Conservation (phyloP, 2,797 vertebrate species). For the Ptychadena robeensis region DNA sequence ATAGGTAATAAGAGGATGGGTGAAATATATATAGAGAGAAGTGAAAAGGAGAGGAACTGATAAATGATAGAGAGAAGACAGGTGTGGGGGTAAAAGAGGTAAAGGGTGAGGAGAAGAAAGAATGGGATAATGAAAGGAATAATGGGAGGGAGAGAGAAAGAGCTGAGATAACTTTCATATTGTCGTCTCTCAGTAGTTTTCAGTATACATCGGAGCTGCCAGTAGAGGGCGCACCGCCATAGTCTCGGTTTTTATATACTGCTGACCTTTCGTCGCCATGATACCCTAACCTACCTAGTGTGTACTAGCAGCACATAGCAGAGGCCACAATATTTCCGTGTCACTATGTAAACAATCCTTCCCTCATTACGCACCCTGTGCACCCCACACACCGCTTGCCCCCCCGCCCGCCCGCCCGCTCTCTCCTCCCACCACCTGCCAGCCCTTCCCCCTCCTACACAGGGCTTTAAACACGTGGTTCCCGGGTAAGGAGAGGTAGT, state of each 20-base stretch:
- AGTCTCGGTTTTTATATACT: not conserved
- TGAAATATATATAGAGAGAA: too few relatives aligned
- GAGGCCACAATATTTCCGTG: not conserved
- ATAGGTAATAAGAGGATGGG: too few relatives aligned
- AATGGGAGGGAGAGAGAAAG: too few relatives aligned
- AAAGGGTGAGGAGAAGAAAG: too few relatives aligned
- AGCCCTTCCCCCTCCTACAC: not conserved
- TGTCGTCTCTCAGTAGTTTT: too few relatives aligned
- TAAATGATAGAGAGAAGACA: too few relatives aligned
- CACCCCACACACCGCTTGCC: too few relatives aligned
- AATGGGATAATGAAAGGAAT: too few relatives aligned
- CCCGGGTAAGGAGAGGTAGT: constrained; percentile 42
- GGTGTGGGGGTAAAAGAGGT: too few relatives aligned
- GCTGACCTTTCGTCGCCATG: constrained; percentile 25
- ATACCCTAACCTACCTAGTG: not conserved
- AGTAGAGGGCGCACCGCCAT: not conserved
- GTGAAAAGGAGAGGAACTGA: too few relatives aligned
- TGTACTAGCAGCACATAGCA: not conserved
- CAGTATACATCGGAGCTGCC: not conserved
- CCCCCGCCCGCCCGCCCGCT: too few relatives aligned
- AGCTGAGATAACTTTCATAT: not conserved
- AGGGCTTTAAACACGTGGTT: constrained; percentile 36
- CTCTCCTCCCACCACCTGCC: not conserved
- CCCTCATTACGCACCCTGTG: too few relatives aligned
- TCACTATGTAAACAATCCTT: not conserved